Base-by-base conservation (phyloP, 92 coral and sea anemone genomes). In the Galaxea fascicularis region DNA sequence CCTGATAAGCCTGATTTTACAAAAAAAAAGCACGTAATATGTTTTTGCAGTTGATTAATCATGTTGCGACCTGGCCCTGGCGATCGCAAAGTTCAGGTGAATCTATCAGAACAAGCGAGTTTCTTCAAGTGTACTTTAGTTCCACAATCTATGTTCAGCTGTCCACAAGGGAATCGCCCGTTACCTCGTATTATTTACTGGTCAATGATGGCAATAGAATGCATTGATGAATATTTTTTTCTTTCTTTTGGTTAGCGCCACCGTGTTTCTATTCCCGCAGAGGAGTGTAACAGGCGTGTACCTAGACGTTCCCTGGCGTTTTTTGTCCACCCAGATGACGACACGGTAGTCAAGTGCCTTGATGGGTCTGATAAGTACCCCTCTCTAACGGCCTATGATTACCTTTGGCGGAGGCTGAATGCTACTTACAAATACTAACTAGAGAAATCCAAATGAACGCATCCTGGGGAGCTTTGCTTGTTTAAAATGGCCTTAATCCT, bases 331-430 rank as follows among this genome's bases (percentile, higher is more conserved):
- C 98, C 98, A 8, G 92, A 93, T 22, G 78, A 87, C 28, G 94
- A 90, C 53, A 90, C 93, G 10, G 63, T 82, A 4, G 86, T 95
- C n/a, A 46, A 74, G 52, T 93, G 98, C 66, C 78, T 95, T 24
- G 95, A 92, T 84, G 96, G 96, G 6, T 68, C 89, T 11, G 73
- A 86, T 28, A 88, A 90, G 52, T 95, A 95, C 77, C 94, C 94
- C 11, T 73, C 96, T 1, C 65, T 95, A 35, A 90, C 85, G 51
- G 91, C 95, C 49, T 79, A 91, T 65, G 95, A 92, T 27, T 94
- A 90, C 57, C 79, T 90, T 0, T 74, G 79, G 51, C 74, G 81
- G 58, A 66, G 88, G 57, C 77, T 86, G 16, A 66, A 74, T 17
- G 91, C 82, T 16, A 90, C 93, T 0, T 90, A 86, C 18, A 64